Evolutionary conservation across 2,888 invertebrate species (phyloP).

Genomic region (Drosophila formosana): DNA sequence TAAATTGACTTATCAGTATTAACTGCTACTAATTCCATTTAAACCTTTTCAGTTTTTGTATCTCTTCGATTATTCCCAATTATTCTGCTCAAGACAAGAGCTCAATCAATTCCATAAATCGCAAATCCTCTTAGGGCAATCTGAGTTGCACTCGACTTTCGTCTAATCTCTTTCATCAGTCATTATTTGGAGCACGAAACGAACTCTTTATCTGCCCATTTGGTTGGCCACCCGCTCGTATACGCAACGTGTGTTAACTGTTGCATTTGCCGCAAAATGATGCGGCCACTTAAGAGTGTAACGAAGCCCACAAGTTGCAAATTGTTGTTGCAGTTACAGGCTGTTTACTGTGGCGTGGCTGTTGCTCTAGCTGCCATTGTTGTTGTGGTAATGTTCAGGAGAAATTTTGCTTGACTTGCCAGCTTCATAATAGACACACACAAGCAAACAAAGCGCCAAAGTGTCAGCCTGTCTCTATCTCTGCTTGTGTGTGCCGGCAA

Average conservation of each 20-base stretch:
- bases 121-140: not conserved
- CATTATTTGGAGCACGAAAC: not conserved
- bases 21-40: not conserved
- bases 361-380: slow-evolving; percentile 8
- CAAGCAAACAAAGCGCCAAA: slow-evolving; percentile 37
- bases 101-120: not conserved
- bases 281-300: slow-evolving; percentile 39
- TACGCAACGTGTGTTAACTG: slow-evolving; percentile 42
- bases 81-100: not conserved
- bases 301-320: slow-evolving; percentile 52
- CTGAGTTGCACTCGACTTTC: not conserved
- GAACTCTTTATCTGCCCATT: slow-evolving; percentile 10
- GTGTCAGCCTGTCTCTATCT: slow-evolving; percentile 6
- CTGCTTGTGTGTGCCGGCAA: slow-evolving; percentile 23
- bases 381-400: slow-evolving; percentile 44
- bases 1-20: not conserved
- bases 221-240: slow-evolving; percentile 35
- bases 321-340: not conserved
- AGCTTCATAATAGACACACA: slow-evolving; percentile 49
- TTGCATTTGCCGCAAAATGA: slow-evolving; percentile 42
- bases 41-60: not conserved
- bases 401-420: slow-evolving; percentile 66
- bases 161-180: not conserved
- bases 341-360: slow-evolving; percentile 3
- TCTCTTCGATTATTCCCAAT: not conserved